Evolutionary conservation across 1,140 invertebrate species (phyloP).

Genomic region (Ridgeia piscesae): DNA sequence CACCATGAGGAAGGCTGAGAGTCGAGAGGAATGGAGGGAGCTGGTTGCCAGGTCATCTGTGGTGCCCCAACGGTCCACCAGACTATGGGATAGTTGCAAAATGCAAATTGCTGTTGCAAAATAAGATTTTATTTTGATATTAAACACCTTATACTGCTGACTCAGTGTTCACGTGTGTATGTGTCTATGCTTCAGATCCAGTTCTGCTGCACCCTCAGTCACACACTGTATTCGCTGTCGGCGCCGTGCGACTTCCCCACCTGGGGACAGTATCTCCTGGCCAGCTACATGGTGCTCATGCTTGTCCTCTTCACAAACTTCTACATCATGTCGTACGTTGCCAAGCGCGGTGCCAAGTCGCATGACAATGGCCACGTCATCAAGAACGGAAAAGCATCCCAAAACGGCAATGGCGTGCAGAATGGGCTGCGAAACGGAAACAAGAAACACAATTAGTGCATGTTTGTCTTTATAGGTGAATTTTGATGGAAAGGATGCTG

Average conservation of each 20-base stretch:
- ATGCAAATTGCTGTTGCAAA: no score
- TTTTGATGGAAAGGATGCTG: background rate
- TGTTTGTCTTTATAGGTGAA: background rate
- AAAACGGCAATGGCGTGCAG: background rate
- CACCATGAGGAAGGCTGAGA: no score
- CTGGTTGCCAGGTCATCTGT: no score
- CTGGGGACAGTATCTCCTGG: conserved; percentile 29
- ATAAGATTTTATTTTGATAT: no score
- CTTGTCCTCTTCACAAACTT: conserved; percentile 32
- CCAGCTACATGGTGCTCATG: conserved; percentile 30
- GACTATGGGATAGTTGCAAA: no score
- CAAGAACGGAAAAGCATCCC: background rate
- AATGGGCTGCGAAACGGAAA: background rate
- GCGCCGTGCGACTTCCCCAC: conserved; percentile 27
- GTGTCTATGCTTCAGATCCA: conserved; percentile 25
- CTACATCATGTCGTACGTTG: conserved; percentile 15
- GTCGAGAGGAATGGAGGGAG: no score
- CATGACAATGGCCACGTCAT: background rate
- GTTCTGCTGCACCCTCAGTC: conserved; percentile 27
- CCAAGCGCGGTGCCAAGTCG: background rate
- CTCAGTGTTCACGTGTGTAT: background rate
- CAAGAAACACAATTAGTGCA: background rate
- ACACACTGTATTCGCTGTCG: conserved; percentile 25
- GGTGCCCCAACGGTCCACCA: no score
- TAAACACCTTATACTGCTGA: background rate